Percentiles rank a stretch among this genome's conserved stretches.
These are phyloP conservation scores for Caenorhabditis sulstoni DNA, from an alignment of 2,888 invertebrate species.

Conservation along the genomic window DNA sequence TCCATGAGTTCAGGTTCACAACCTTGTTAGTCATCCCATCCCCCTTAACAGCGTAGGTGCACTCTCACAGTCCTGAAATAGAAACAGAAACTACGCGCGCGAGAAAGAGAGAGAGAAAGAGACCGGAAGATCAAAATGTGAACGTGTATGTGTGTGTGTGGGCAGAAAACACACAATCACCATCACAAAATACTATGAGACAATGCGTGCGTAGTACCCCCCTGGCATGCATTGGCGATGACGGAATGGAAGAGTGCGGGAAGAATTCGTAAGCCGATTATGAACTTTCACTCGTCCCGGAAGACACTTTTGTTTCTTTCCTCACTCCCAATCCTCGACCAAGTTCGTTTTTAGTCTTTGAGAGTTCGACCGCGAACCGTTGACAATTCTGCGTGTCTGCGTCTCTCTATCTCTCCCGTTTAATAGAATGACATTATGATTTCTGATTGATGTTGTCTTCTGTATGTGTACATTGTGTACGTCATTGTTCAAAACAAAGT, in stretches of 20 bases:
- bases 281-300: slow-evolving; percentile 24
- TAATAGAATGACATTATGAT: no score
- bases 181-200: slow-evolving; percentile 1
- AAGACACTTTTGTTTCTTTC: slow-evolving; percentile 17
- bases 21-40: slow-evolving; percentile 30
- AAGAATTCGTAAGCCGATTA: slow-evolving; percentile 26
- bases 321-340: no score
- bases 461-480: slow-evolving; percentile 15
- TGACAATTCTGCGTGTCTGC: slow-evolving; percentile 12
- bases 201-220: no score
- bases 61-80: slow-evolving; percentile 40
- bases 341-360: slow-evolving; percentile 32
- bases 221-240: not conserved
- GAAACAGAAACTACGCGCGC: not conserved
- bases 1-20: slow-evolving; percentile 1
- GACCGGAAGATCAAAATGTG: slow-evolving; percentile 47
- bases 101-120: not conserved
- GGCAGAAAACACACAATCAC: slow-evolving; percentile 6
- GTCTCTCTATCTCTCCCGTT: no score
- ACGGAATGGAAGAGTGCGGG: slow-evolving; percentile 10
- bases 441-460: not conserved
- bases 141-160: slow-evolving; percentile 6
- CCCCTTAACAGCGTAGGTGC: no score
- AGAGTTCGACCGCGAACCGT: slow-evolving; percentile 26
- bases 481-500: slow-evolving; percentile 22